Percentiles rank a stretch among this genome's conserved stretches.
These are phyloP conservation scores for Heliconius melpomene DNA, from an alignment of 1,140 invertebrate genomes.

Conservation along the genomic window DNA sequence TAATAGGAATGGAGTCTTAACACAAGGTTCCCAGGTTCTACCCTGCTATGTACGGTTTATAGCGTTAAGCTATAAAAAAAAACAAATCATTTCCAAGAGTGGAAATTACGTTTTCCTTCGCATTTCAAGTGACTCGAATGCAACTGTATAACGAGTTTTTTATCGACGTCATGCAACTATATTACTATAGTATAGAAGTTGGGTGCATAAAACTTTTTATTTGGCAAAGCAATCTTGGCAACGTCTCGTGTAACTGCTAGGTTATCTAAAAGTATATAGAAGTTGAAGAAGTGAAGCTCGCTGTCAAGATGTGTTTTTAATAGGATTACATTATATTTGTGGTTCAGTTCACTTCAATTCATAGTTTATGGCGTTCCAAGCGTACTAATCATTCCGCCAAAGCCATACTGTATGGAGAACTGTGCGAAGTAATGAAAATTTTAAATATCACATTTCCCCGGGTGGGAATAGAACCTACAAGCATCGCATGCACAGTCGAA, in stretches of 20 bases:
- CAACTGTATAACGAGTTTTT: neutral
- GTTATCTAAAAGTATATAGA: neutral
- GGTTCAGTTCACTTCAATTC: no score
- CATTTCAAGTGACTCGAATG: neutral
- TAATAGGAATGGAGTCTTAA: neutral
- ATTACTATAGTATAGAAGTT: neutral
- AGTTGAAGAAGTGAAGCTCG: neutral
- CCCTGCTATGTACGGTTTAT: neutral
- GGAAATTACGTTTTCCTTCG: neutral
- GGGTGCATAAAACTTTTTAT: conserved; percentile 11
- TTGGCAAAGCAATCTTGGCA: conserved; percentile 17
- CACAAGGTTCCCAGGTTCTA: neutral
- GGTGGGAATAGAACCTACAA: no score
- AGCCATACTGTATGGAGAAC: no score
- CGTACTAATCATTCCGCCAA: no score
- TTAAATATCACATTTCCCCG: no score
- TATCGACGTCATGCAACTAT: neutral
- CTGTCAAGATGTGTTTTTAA: neutral
- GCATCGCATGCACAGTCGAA: no score
- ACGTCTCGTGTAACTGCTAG: neutral
- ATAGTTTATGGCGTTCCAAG: no score
- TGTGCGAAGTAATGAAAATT: no score
- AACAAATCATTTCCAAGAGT: no score
- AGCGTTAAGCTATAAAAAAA: neutral
- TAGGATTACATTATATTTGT: no score